These are phyloP conservation scores for Microcebus ravelobensis DNA, from an alignment of 2,113 vertebrate genomes.

Conservation along the genomic window DNA sequence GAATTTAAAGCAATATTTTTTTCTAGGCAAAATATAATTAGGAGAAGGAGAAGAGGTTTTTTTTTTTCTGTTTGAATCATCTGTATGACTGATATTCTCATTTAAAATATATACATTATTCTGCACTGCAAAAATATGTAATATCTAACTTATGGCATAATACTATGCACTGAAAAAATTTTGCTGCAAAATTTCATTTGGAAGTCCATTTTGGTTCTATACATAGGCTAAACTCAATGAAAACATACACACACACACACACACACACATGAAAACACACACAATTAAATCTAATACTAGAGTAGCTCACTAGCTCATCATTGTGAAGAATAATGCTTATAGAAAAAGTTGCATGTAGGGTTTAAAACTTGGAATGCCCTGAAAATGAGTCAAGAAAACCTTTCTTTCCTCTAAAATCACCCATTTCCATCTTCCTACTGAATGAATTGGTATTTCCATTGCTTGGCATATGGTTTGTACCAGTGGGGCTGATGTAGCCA, in stretches of 20 bases:
- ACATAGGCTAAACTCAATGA: background rate
- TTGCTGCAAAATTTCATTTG: background rate
- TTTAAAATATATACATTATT: background rate
- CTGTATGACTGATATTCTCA: background rate
- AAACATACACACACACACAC: background rate
- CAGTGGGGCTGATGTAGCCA: accelerated
- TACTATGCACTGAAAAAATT: background rate
- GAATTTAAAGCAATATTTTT: slow-evolving; percentile 36
- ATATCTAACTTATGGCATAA: background rate
- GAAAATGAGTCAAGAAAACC: background rate
- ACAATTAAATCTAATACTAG: background rate
- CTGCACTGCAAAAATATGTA: slow-evolving; percentile 11
- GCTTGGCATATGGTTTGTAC: background rate
- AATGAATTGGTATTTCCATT: background rate
- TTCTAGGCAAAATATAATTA: background rate
- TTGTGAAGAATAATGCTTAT: background rate
- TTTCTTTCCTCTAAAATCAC: background rate
- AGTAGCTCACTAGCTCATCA: background rate
- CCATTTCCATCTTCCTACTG: background rate
- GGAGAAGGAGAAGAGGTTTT: background rate
- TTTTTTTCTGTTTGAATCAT: slow-evolving; percentile 12
- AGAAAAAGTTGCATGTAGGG: background rate
- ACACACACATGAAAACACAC: too few species aligned
- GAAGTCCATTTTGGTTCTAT: background rate
- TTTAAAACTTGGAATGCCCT: background rate